Percentiles rank a stretch among this genome's conserved stretches.
These are phyloP conservation scores for Punctoribates punctum DNA, from an alignment of 2,888 invertebrate species.

Conservation along the genomic window DNA sequence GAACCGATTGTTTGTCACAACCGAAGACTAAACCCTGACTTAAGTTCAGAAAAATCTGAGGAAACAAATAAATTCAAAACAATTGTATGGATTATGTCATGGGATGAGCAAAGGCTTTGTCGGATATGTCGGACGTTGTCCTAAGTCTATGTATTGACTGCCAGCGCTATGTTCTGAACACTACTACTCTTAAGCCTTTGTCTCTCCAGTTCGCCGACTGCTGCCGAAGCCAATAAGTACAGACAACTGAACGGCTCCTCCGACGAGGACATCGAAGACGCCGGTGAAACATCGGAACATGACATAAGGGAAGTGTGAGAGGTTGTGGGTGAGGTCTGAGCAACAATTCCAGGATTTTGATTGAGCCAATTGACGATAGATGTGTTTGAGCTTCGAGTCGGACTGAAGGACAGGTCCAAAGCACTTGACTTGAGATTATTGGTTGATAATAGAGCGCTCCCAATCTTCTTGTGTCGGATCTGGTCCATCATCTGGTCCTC, in stretches of 20 bases:
- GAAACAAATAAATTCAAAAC: background rate
- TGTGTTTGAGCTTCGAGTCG: constrained; percentile 27
- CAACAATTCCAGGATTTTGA: constrained; percentile 28
- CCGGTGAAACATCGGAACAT: background rate
- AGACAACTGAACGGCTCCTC: constrained; percentile 47
- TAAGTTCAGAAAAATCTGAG: background rate
- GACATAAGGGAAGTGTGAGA: background rate
- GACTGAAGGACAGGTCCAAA: constrained; percentile 35
- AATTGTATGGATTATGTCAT: constrained; percentile 23
- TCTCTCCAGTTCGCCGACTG: constrained; percentile 43
- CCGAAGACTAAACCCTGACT: constrained; percentile 21
- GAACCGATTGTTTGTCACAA: background rate
- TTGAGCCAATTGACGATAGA: constrained; percentile 42
- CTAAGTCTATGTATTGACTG: constrained; percentile 5
- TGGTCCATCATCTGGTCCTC: constrained; percentile 45
- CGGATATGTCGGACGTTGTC: background rate
- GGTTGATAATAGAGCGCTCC: background rate
- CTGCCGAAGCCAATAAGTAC: constrained; percentile 47
- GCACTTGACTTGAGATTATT: constrained; percentile 26
- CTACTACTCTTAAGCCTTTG: constrained; percentile 41
- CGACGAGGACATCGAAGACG: constrained; percentile 44
- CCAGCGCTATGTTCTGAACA: constrained; percentile 32
- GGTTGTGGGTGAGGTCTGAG: constrained; percentile 2
- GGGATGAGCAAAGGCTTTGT: constrained; percentile 26
- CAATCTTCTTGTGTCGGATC: constrained; percentile 4